These are phyloP conservation scores for Julus scandinavius DNA, from an alignment of 2,888 invertebrate species.

Conservation along the genomic window DNA sequence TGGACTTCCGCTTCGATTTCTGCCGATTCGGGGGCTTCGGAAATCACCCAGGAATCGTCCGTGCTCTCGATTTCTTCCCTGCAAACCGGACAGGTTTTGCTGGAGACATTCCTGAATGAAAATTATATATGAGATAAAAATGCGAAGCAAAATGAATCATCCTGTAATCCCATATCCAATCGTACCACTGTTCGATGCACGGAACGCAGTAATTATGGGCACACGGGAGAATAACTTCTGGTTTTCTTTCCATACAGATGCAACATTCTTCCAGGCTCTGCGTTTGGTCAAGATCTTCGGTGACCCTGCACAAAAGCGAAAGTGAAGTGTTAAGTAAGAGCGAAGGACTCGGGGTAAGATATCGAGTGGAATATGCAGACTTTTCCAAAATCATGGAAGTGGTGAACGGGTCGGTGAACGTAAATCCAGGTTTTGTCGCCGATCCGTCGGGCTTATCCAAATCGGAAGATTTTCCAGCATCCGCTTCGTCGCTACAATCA, in stretches of 20 bases:
- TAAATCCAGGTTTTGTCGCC: neutral
- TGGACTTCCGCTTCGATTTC: conserved; percentile 63
- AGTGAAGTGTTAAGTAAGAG: neutral
- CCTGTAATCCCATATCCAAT: neutral
- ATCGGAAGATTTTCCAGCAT: conserved; percentile 9
- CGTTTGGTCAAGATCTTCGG: conserved; percentile 53
- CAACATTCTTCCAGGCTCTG: conserved; percentile 73
- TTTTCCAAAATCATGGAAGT: conserved; percentile 24
- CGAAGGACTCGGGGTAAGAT: neutral
- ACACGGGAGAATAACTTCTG: conserved; percentile 77
- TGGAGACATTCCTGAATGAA: conserved; percentile 73
- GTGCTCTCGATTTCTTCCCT: conserved; percentile 73
- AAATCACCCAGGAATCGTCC: conserved; percentile 75
- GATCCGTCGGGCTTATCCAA: neutral
- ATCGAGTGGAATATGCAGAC: neutral
- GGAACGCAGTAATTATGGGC: conserved; percentile 77
- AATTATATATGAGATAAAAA: conserved; percentile 18
- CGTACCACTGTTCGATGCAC: conserved; percentile 78
- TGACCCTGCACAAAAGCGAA: neutral
- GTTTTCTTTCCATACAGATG: conserved; percentile 77
- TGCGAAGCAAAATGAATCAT: too few species aligned
- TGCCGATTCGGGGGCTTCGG: conserved; percentile 70
- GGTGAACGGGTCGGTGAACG: neutral
- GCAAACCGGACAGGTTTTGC: conserved; percentile 78
- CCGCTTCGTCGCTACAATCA: neutral